phyloP scores from a whole-genome alignment of 2,113 vertebrate genomes.

The Ctenodactylus gundi region DNA sequence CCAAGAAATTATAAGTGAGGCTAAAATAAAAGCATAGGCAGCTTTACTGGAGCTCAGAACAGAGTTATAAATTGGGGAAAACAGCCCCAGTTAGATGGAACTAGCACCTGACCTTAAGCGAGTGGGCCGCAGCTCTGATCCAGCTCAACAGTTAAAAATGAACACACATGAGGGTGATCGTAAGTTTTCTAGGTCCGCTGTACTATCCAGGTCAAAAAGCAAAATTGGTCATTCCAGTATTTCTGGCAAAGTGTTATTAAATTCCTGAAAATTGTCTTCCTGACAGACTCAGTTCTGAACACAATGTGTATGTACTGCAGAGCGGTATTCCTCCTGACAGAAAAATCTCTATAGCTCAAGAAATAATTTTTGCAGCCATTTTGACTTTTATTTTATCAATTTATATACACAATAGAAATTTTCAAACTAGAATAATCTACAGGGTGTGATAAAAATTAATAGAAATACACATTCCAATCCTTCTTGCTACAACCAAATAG shows the following conservation, averaged over 20 bases:
- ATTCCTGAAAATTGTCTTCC: not conserved
- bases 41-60: not conserved
- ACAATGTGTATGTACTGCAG: not conserved
- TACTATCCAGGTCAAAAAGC: not conserved
- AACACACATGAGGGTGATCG: not conserved
- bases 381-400: not conserved
- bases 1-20: not conserved
- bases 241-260: not conserved
- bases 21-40: not conserved
- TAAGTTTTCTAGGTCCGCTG: not conserved
- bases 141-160: not conserved
- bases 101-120: accelerated
- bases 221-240: not conserved
- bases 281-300: not conserved
- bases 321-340: not conserved
- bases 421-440: not conserved
- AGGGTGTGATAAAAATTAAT: not conserved
- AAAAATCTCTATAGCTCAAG: not conserved
- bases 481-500: not conserved
- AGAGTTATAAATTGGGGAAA: not conserved
- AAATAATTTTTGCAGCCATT: not conserved
- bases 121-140: not conserved
- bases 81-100: not conserved
- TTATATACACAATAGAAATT: not conserved
- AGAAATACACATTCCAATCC: not conserved